phyloP scores from a whole-genome alignment of 2,888 invertebrate species.

The Octodonta nipae region DNA sequence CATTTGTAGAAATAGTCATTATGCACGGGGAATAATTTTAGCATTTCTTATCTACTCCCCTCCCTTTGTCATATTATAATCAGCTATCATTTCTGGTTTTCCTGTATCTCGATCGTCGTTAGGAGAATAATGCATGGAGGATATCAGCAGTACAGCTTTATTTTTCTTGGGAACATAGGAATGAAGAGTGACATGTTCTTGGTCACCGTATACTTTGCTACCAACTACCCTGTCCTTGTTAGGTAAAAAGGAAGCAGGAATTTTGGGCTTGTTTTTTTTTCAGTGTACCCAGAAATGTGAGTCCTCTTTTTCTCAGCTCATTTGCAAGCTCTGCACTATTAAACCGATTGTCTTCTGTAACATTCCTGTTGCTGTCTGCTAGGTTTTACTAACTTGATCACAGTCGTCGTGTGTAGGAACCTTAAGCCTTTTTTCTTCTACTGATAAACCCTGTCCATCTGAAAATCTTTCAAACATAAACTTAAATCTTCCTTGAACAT shows the following conservation, averaged over 20 bases:
- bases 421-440: slow-evolving; percentile 1
- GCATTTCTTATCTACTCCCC: slow-evolving; percentile 2
- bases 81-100: slow-evolving; percentile 5
- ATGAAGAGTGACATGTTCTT: too few species aligned
- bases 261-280: slow-evolving; percentile 2
- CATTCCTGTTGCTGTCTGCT: slow-evolving; percentile 1
- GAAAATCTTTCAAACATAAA: too few species aligned
- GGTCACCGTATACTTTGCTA: too few species aligned
- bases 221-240: too few species aligned
- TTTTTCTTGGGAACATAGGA: not conserved
- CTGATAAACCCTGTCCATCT: not conserved
- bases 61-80: slow-evolving; percentile 4
- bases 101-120: slow-evolving; percentile 3
- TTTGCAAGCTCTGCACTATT: not conserved
- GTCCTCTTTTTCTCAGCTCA: slow-evolving; percentile 1
- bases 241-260: not conserved
- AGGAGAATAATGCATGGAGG: slow-evolving; percentile 3
- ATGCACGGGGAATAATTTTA: slow-evolving; percentile 4
- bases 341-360: slow-evolving; percentile 2
- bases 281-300: slow-evolving; percentile 1
- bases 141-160: not conserved
- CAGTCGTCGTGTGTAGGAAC: not conserved
- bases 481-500: too few species aligned
- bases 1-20: slow-evolving; percentile 4
- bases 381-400: not conserved